These are phyloP conservation scores for Pherbina coryleti DNA, from an alignment of 2,888 invertebrate genomes.

Conservation along the genomic window DNA sequence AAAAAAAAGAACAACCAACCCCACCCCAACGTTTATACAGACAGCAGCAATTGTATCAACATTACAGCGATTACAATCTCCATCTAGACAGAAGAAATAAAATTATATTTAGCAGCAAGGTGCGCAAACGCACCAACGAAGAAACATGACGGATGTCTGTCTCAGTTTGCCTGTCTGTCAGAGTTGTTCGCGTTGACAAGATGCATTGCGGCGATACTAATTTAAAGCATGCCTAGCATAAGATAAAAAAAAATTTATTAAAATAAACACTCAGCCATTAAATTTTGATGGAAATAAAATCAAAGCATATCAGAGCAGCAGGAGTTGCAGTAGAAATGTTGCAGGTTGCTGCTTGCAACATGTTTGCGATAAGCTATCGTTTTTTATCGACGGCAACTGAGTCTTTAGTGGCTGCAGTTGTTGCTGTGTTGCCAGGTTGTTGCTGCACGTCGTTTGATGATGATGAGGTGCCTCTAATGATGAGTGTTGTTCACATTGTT, in stretches of 20 bases:
- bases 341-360: constrained; percentile 12
- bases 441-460: not conserved
- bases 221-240: not conserved
- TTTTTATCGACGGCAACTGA: constrained; percentile 3
- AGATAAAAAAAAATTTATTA: too few species aligned
- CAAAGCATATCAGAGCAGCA: too few species aligned
- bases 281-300: too few species aligned
- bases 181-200: constrained; percentile 22
- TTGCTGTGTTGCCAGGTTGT: not conserved
- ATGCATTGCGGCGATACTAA: constrained; percentile 22
- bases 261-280: too few species aligned
- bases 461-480: not conserved
- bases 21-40: not conserved
- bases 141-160: constrained; percentile 34
- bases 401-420: not conserved
- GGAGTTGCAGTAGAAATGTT: constrained; percentile 4
- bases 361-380: constrained; percentile 31
- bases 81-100: not conserved
- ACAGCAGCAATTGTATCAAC: not conserved
- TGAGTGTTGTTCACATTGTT: not conserved
- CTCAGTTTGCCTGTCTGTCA: constrained; percentile 18
- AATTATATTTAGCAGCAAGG: not conserved
- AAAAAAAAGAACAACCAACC: not conserved
- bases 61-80: constrained; percentile 7
- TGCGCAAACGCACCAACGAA: not conserved